Evolutionary conservation across 1,140 invertebrate species (phyloP).

Genomic region (Aricia agestis): DNA sequence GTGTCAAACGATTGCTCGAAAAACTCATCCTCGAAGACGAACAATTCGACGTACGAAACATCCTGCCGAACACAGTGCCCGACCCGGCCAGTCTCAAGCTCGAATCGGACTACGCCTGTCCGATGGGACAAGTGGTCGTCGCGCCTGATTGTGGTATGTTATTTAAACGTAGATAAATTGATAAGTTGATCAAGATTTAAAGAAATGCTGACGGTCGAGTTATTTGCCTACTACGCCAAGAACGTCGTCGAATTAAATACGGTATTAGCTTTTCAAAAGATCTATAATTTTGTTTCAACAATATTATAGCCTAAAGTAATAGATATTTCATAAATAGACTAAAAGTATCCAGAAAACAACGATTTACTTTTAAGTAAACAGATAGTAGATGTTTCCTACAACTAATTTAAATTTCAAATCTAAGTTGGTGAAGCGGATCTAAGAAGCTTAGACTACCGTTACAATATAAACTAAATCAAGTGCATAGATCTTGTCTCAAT

Average conservation of each 20-base stretch:
- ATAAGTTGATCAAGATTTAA: too few relatives aligned
- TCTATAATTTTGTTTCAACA: too few relatives aligned
- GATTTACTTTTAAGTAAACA: not conserved
- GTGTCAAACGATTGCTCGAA: conserved; percentile 88
- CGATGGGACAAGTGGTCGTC: conserved; percentile 93
- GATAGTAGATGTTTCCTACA: not conserved
- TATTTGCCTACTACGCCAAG: too few relatives aligned
- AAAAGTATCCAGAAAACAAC: too few relatives aligned
- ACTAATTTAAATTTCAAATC: not conserved
- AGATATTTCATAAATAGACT: too few relatives aligned
- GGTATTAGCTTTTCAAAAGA: too few relatives aligned
- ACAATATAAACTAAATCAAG: conserved; percentile 8
- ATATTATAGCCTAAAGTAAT: too few relatives aligned
- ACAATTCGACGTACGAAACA: conserved; percentile 94
- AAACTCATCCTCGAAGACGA: conserved; percentile 93
- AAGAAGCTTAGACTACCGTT: not conserved
- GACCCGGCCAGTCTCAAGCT: conserved; percentile 92
- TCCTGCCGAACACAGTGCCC: conserved; percentile 94
- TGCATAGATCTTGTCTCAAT: conserved; percentile 7
- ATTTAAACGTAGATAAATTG: not conserved
- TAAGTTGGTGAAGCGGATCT: not conserved
- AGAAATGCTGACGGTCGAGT: too few relatives aligned
- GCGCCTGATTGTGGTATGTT: conserved; percentile 90
- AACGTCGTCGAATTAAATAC: too few relatives aligned
- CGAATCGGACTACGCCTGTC: conserved; percentile 94